Evolutionary conservation across 2,888 invertebrate species (phyloP).

Genomic region (Resseliella maxima): DNA sequence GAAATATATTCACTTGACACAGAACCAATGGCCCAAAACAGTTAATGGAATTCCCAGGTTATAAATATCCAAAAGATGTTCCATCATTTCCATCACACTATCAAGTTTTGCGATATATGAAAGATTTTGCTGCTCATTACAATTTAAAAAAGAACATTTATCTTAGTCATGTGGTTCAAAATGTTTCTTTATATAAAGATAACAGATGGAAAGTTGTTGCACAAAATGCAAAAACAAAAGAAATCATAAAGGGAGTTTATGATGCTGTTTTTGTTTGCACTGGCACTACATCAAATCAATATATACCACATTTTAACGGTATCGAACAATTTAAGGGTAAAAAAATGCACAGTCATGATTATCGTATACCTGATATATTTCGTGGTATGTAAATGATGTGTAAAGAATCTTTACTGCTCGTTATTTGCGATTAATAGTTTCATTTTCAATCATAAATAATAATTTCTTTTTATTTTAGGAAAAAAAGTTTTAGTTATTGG

Average conservation of each 20-base stretch:
- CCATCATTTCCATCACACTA: slow-evolving; percentile 80
- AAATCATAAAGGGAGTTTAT: slow-evolving; percentile 71
- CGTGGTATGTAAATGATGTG: too few species aligned
- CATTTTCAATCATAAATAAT: too few species aligned
- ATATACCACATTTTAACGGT: slow-evolving; percentile 77
- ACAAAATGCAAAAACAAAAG: slow-evolving; percentile 61
- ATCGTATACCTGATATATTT: slow-evolving; percentile 78
- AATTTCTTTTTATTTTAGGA: too few species aligned
- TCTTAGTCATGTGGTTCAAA: slow-evolving; percentile 71
- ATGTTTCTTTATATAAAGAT: slow-evolving; percentile 60
- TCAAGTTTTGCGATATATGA: slow-evolving; percentile 79
- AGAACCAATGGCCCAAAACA: too few species aligned
- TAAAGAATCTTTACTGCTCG: too few species aligned
- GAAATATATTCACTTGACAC: too few species aligned
- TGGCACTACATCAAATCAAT: slow-evolving; percentile 86
- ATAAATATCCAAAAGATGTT: slow-evolving; percentile 77
- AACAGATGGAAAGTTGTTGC: slow-evolving; percentile 70
- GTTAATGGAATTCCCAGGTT: slow-evolving; percentile 81
- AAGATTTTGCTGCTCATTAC: slow-evolving; percentile 77
- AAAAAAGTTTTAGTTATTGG: too few species aligned
- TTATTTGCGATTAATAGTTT: too few species aligned
- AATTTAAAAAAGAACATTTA: slow-evolving; percentile 74
- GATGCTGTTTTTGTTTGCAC: slow-evolving; percentile 86
- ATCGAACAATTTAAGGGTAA: slow-evolving; percentile 73
- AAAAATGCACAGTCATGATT: slow-evolving; percentile 85